These are phyloP conservation scores for Pollachius pollachius DNA, from an alignment of 2,113 vertebrate genomes.

Conservation along the genomic window DNA sequence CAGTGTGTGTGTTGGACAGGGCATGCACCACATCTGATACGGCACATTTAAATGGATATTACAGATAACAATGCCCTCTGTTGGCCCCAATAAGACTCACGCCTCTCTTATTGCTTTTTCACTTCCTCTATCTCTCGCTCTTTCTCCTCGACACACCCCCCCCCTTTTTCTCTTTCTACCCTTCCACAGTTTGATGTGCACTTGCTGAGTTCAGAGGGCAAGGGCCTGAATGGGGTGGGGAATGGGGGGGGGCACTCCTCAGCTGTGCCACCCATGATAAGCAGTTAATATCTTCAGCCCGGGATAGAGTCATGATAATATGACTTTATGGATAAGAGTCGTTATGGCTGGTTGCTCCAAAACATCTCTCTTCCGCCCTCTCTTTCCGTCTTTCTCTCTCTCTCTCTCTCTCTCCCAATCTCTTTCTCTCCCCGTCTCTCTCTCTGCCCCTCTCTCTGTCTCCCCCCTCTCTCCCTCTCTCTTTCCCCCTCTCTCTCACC, in stretches of 20 bases:
- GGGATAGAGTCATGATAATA: conserved; percentile 9
- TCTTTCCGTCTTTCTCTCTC: too few species aligned
- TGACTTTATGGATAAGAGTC: background rate
- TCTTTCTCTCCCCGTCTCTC: too few species aligned
- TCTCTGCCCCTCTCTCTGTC: too few species aligned
- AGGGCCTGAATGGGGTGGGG: conserved; percentile 4
- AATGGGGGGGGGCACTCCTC: background rate
- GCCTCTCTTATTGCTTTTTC: conserved; percentile 19
- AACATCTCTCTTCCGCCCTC: background rate
- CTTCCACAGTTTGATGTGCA: conserved; percentile 16
- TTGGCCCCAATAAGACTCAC: conserved; percentile 64
- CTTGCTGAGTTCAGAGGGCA: conserved; percentile 17
- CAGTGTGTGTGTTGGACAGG: too few species aligned
- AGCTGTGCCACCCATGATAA: conserved; percentile 16
- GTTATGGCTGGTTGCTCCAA: background rate
- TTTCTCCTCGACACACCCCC: background rate
- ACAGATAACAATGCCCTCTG: conserved; percentile 70
- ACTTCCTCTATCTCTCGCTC: conserved; percentile 12
- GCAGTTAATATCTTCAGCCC: conserved; percentile 16
- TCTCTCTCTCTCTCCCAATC: too few species aligned
- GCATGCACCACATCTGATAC: conserved; percentile 22
- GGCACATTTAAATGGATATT: conserved; percentile 64
- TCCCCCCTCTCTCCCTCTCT: too few species aligned
- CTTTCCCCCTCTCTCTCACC: too few species aligned
- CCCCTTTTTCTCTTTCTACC: background rate